Evolutionary conservation across 2,797 vertebrate genomes (phyloP).

Genomic region (Prunella strophiata): DNA sequence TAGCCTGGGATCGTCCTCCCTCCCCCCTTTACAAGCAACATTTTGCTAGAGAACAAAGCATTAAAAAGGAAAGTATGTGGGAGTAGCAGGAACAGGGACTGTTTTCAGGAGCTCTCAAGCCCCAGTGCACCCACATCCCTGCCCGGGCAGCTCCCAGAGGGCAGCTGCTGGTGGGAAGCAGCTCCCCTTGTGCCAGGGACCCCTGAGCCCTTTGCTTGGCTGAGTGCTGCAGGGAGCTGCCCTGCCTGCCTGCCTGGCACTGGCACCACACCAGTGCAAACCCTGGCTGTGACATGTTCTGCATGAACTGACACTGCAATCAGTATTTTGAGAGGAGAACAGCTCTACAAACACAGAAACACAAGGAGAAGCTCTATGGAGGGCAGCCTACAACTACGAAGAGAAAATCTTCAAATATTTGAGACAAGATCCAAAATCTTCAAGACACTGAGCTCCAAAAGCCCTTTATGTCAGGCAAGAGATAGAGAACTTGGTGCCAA

Average conservation of each 20-base stretch:
- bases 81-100: neutral
- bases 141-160: neutral
- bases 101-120: neutral
- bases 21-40: neutral
- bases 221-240: neutral
- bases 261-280: neutral
- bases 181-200: neutral
- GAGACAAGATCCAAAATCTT: neutral
- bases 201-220: neutral
- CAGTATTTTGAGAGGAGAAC: neutral
- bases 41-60: slow-evolving; percentile 17
- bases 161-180: neutral
- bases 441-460: neutral
- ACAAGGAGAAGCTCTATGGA: neutral
- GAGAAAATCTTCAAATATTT: neutral
- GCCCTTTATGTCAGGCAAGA: neutral
- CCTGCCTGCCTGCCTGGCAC: neutral
- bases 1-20: neutral
- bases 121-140: neutral
- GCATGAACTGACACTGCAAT: neutral
- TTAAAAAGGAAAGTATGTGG: neutral
- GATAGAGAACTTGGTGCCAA: neutral
- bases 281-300: neutral
- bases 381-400: neutral
- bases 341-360: neutral